Conservation (phyloP, 2,797 vertebrate species). For the Coluber constrictor region DNA sequence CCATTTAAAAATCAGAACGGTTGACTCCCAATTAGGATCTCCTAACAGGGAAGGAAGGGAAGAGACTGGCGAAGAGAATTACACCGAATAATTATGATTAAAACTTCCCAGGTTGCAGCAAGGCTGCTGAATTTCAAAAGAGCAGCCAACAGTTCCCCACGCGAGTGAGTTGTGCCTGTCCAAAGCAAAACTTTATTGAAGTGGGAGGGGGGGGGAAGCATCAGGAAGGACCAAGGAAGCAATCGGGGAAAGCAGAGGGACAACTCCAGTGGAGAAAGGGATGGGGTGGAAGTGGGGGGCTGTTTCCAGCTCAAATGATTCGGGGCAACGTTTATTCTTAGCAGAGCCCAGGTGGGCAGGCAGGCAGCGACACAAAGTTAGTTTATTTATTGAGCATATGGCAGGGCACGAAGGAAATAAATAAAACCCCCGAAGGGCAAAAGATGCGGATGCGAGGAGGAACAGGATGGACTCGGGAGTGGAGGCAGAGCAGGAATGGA, state of each 20-base stretch:
- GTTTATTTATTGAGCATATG: background rate
- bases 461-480: no score
- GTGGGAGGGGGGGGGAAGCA: no score
- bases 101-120: background rate
- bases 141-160: background rate
- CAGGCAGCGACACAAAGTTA: background rate
- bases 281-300: no score
- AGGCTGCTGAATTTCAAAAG: no score
- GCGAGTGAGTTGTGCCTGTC: background rate
- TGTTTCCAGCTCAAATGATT: background rate
- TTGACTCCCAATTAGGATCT: fast-evolving
- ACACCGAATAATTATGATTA: background rate
- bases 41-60: background rate
- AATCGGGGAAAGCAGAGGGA: no score
- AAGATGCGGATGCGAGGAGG: background rate
- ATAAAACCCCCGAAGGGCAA: fast-evolving
- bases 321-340: background rate
- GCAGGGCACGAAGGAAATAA: background rate
- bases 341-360: background rate
- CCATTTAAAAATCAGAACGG: background rate
- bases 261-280: background rate
- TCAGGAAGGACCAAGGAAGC: no score
- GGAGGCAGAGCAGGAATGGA: background rate
- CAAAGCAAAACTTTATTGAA: background rate
- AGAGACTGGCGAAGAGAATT: no score